phyloP scores from a whole-genome alignment of 2,888 invertebrate species.

The Seira musarum region DNA sequence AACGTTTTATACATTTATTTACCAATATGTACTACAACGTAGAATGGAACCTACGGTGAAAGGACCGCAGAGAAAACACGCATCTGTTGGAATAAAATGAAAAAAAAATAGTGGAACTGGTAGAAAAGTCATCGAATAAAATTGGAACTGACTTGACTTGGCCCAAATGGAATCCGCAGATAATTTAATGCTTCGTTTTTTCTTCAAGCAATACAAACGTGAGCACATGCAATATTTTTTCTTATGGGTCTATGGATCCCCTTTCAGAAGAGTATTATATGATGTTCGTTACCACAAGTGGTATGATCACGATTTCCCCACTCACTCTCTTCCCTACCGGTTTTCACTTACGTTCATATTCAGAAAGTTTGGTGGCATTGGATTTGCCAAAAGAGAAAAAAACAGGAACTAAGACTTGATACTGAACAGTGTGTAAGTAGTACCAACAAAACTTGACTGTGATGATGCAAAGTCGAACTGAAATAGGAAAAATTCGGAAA shows the following conservation, averaged over 20 bases:
- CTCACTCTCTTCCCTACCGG: not conserved
- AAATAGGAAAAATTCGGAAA: constrained; percentile 24
- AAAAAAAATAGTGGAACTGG: too few species aligned
- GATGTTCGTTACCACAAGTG: constrained; percentile 55
- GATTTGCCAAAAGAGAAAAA: constrained; percentile 49
- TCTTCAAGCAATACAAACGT: constrained; percentile 17
- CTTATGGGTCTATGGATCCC: not conserved
- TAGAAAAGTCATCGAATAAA: constrained; percentile 59
- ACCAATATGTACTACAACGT: not conserved
- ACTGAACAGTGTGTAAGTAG: not conserved
- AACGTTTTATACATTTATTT: not conserved
- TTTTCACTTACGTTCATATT: constrained; percentile 3
- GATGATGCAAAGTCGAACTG: not conserved
- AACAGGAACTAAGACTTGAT: constrained; percentile 13
- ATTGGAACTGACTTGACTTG: constrained; percentile 59
- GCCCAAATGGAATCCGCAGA: constrained; percentile 60
- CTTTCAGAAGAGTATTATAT: constrained; percentile 15
- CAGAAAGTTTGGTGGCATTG: constrained; percentile 37
- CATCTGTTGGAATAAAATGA: constrained; percentile 50
- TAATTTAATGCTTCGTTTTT: constrained; percentile 58
- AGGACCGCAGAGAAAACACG: constrained; percentile 36
- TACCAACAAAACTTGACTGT: constrained; percentile 8
- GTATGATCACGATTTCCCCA: constrained; percentile 50
- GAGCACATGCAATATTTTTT: constrained; percentile 11
- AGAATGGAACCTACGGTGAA: constrained; percentile 43